These are phyloP conservation scores for Trachelipus rathkii DNA, from an alignment of 1,140 invertebrate species.

Conservation along the genomic window DNA sequence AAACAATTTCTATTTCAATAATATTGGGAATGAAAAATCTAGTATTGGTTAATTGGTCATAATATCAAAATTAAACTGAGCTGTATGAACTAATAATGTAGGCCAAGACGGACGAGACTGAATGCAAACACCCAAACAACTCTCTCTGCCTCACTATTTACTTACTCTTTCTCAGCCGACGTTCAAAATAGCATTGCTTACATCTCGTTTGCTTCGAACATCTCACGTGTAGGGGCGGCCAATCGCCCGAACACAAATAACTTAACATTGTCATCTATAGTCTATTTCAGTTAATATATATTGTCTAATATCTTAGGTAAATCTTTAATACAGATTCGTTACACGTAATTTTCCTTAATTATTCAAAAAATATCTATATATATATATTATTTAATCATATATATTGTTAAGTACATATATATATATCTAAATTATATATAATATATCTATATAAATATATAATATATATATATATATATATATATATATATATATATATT, in stretches of 20 bases:
- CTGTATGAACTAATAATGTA: background rate
- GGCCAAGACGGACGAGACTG: background rate
- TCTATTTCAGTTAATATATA: no score
- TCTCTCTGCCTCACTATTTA: background rate
- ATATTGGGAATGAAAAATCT: background rate
- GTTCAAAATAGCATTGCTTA: conserved; percentile 1
- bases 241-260: background rate
- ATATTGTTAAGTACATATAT: no score
- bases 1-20: background rate
- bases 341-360: no score
- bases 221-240: background rate
- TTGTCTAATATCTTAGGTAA: no score
- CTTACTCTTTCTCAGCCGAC: background rate
- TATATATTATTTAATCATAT: no score
- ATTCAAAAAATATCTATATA: no score
- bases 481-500: no score
- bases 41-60: background rate
- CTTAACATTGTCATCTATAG: no score
- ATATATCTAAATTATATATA: no score
- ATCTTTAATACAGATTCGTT: no score
- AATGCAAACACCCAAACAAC: background rate
- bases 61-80: background rate
- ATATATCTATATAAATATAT: no score
- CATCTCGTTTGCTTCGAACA: background rate
- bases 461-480: no score